These are phyloP conservation scores for Omphaloscelis lunosa DNA, from an alignment of 2,888 invertebrate genomes.

Conservation along the genomic window DNA sequence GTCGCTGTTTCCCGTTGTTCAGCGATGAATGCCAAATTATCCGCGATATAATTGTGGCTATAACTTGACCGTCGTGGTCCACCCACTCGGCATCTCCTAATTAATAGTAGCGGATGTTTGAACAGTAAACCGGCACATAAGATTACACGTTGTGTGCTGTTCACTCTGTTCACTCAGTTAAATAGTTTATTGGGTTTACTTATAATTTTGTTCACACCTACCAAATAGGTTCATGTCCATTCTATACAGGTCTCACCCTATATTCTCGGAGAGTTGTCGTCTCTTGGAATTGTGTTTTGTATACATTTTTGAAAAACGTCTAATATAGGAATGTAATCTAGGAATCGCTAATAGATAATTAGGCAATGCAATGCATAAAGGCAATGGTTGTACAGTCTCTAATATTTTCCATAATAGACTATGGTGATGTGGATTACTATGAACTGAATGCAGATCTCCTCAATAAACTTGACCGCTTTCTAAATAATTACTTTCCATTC, in stretches of 20 bases:
- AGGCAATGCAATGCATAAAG: too few species aligned
- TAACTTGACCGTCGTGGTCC: background rate
- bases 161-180: background rate
- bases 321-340: too few species aligned
- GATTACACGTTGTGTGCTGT: conserved; percentile 2
- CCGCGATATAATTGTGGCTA: background rate
- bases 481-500: too few species aligned
- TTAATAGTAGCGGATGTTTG: conserved; percentile 23
- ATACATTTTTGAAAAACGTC: background rate
- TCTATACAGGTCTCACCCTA: background rate
- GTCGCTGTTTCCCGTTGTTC: background rate
- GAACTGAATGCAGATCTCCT: too few species aligned
- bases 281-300: background rate
- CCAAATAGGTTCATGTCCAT: conserved; percentile 6
- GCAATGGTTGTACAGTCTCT: too few species aligned
- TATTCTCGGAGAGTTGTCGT: background rate
- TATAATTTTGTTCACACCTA: conserved; percentile 24
- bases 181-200: background rate
- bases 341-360: too few species aligned
- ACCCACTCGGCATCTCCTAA: background rate
- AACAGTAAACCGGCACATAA: background rate
- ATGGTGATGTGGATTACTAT: too few species aligned
- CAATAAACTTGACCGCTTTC: too few species aligned
- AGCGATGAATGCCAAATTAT: background rate
- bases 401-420: too few species aligned